A percentile compares a stretch with the other conserved stretches of the same genome.
These are phyloP conservation scores for Otus sunia DNA, from an alignment of 2,113 vertebrate species.

Conservation along the genomic window DNA sequence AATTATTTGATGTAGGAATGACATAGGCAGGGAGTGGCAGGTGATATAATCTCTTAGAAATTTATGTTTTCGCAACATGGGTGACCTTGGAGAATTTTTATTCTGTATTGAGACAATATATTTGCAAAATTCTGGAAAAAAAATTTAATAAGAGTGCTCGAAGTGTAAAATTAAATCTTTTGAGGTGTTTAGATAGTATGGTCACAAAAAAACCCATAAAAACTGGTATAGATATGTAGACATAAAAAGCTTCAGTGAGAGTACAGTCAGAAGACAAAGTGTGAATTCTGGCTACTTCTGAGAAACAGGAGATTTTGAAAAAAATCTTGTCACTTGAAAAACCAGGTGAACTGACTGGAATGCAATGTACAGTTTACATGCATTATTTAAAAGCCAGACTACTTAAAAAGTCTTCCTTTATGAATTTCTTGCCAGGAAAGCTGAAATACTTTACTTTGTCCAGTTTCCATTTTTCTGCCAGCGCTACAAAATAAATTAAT, in stretches of 20 bases:
- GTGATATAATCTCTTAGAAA: not conserved
- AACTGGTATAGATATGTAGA: not conserved
- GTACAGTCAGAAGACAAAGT: not conserved
- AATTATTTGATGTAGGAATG: not conserved
- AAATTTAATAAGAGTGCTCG: not conserved
- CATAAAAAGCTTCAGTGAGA: not conserved
- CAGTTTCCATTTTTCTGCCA: not conserved
- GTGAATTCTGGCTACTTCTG: not conserved
- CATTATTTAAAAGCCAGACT: not conserved
- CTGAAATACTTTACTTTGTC: constrained; percentile 13
- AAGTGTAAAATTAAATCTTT: not conserved
- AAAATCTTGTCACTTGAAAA: not conserved
- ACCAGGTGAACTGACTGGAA: not conserved
- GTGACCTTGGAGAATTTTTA: not conserved
- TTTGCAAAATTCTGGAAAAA: not conserved
- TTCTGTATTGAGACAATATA: not conserved
- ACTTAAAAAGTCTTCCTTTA: not conserved
- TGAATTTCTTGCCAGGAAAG: not conserved
- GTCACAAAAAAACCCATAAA: not conserved
- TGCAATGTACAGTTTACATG: not conserved
- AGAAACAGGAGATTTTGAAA: not conserved
- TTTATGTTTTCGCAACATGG: not conserved
- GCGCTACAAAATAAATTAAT: not conserved
- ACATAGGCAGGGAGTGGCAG: accelerated
- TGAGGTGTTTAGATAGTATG: not conserved